These are phyloP conservation scores for Sisor rabdophorus DNA, from an alignment of 2,113 vertebrate species.

Conservation along the genomic window DNA sequence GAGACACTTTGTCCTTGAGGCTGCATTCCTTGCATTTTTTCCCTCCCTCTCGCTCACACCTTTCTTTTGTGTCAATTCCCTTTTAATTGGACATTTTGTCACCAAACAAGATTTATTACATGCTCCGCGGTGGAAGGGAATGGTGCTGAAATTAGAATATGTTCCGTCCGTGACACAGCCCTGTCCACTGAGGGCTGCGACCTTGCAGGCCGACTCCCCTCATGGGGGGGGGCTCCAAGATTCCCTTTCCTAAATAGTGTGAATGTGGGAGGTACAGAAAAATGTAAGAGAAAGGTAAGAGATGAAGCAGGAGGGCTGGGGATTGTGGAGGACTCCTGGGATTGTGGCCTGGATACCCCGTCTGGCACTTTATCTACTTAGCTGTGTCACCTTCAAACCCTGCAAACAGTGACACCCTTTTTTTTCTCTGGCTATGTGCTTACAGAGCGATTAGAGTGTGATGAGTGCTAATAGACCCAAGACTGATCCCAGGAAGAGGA, in stretches of 20 bases:
- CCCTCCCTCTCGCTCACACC: slow-evolving; percentile 45
- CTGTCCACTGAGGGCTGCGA: slow-evolving; percentile 61
- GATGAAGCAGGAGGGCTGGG: slow-evolving; percentile 41
- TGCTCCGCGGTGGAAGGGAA: slow-evolving; percentile 52
- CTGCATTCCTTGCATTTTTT: slow-evolving; percentile 47
- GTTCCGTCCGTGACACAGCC: slow-evolving; percentile 62
- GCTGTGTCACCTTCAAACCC: slow-evolving; percentile 65
- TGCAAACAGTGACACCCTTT: slow-evolving; percentile 42
- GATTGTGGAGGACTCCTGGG: slow-evolving; percentile 52
- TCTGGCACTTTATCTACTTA: slow-evolving; percentile 63
- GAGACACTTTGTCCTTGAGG: slow-evolving; percentile 58
- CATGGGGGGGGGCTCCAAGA: slow-evolving; percentile 47
- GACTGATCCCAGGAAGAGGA: slow-evolving; percentile 14
- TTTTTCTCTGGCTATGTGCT: slow-evolving; percentile 29
- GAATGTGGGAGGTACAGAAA: slow-evolving; percentile 16
- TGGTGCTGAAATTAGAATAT: slow-evolving; percentile 67
- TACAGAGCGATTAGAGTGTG: slow-evolving; percentile 38
- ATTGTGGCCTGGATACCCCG: slow-evolving; percentile 63
- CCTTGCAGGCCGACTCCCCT: slow-evolving; percentile 59
- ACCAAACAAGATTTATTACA: slow-evolving; percentile 68
- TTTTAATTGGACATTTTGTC: slow-evolving; percentile 67
- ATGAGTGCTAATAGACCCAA: slow-evolving; percentile 36
- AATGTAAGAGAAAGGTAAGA: slow-evolving; percentile 11
- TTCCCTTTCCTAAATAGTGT: slow-evolving; percentile 42
- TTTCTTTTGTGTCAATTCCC: slow-evolving; percentile 64